Base-by-base conservation (phyloP, 1,140 invertebrate genomes). In the Lerema accius region DNA sequence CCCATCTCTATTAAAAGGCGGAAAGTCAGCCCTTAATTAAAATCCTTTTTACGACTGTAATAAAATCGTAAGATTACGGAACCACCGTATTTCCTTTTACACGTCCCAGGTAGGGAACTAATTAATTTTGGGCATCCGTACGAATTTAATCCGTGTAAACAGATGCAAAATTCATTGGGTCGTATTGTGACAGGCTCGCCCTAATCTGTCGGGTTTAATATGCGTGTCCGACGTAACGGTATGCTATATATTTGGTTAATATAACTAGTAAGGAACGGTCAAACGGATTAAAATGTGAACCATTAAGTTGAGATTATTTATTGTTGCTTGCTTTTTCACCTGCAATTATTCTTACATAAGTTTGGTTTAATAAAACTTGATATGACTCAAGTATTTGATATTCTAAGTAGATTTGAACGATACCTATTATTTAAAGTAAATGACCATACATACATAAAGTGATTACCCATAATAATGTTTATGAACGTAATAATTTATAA, bases 21-120 rank as follows among this genome's bases (percentile, higher is more conserved):
- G 51, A 56, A 56, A 56, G 51, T 56, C 51, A 56, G 26, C 50
- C 68, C 59, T 66, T 66, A 60, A 63, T 66, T 70, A 63, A 70
- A 70, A 66, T 62, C 63, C 56, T 65, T 60, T 70, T 66, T 70
- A 70, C 53, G 53, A 60, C 9, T 40, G 43, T 62, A 66, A 66
- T 70, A 70, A 70, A 70, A 63, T 56, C 49, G 48, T 63, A 66
- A 63, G 50, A 65, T 56, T 61, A 61, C 62, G 51, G 58, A 68
- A 69, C 62, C 53, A 42, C 59, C 60, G 55, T 43, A 42, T 60
- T 63, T 55, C 63, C 62, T 65, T 62, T 63, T 65, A 63, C 35
- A 53, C 65, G 61, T 55, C 55, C 60, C 66, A 68, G 66, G 66
- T 68, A 48, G 17, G 48, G 40, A 46, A 43, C 42, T 68, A 68